Base-by-base conservation (phyloP, 2,113 vertebrate species). In the Bombycilla garrulus region DNA sequence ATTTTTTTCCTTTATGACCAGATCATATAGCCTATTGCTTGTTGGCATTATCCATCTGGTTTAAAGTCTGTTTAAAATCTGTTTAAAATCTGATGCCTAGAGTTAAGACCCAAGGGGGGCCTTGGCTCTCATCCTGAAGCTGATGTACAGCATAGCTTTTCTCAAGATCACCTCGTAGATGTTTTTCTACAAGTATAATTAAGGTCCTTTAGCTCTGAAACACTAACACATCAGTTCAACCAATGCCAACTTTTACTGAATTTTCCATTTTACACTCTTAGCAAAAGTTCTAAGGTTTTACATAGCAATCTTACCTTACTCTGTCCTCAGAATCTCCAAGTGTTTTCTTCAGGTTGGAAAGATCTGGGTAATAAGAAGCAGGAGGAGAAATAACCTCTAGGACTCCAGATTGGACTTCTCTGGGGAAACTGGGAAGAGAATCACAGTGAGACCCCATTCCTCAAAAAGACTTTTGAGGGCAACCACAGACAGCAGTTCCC, bases 301-400 rank as follows among this genome's bases (percentile, higher is more conserved):
- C 57, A 11, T 17, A 70, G 38, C 35, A 61, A 6, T 80, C 97
- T 93, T 98, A 99, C 99, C 98, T 98, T 70, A 98, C 98, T 97
- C 98, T 94, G 22, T 98, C 97, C 90, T 98, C 97, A 17, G 98
- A 97, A 95, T 98, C 97, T 13, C 98, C 98, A 57, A 98, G 89
- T 5, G 97, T 97, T 92, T 97, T 96, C 73, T 91, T 98, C 67
- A 98, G 92, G 48, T 84, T 92, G 69, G 77, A 93, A 36, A 98
- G 96, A 85, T 98, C 77, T 33, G 99, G 98, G 86, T 99, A 99
- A 90, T 97, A 98, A 90, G 92, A 94, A 38, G 95, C 87, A 57
- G 98, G 98, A 66, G 98, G 97, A 72, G 98, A 98, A 96, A 99
- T 97, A 61, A 99, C 96, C 79, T 99, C 98, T 31, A 99, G 95